Conservation (phyloP, 2,888 invertebrate genomes). For the Andrena camellia region DNA sequence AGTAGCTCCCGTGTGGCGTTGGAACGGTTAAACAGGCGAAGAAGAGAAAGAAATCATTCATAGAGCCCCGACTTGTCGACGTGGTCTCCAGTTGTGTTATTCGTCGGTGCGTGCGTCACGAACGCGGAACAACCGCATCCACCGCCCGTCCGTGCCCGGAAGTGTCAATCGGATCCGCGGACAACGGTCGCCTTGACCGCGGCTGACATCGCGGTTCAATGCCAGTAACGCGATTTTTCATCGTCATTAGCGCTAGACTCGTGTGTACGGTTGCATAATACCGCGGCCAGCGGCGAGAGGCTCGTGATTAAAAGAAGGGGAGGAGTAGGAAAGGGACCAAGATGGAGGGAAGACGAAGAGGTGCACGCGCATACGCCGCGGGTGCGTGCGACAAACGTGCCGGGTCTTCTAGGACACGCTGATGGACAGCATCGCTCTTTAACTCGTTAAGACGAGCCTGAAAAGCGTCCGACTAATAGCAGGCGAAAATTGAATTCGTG, state of each 20-base stretch:
- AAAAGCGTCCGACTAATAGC: background rate
- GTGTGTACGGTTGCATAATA: conserved; percentile 46
- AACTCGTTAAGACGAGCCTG: background rate
- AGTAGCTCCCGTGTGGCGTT: no score
- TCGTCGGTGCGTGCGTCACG: background rate
- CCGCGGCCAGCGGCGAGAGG: conserved; percentile 16
- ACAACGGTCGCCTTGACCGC: conserved; percentile 75
- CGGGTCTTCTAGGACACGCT: conserved; percentile 9
- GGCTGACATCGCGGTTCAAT: conserved; percentile 72
- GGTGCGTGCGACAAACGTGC: conserved; percentile 28
- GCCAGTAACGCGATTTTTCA: conserved; percentile 56
- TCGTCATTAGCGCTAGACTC: conserved; percentile 39
- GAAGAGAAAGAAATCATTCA: no score
- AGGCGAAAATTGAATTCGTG: conserved; percentile 11
- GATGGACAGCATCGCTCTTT: conserved; percentile 17
- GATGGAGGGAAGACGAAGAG: background rate
- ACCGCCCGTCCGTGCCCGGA: conserved; percentile 38
- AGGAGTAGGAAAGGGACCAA: background rate
- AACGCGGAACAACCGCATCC: conserved; percentile 43
- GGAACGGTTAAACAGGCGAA: no score
- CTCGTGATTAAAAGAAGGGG: background rate
- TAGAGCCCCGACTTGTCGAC: no score
- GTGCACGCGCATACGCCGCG: background rate
- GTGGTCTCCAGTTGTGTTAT: no score
- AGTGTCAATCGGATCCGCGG: conserved; percentile 55